Conservation (phyloP, 2,113 vertebrate genomes). For the Corvus moneduloides region DNA sequence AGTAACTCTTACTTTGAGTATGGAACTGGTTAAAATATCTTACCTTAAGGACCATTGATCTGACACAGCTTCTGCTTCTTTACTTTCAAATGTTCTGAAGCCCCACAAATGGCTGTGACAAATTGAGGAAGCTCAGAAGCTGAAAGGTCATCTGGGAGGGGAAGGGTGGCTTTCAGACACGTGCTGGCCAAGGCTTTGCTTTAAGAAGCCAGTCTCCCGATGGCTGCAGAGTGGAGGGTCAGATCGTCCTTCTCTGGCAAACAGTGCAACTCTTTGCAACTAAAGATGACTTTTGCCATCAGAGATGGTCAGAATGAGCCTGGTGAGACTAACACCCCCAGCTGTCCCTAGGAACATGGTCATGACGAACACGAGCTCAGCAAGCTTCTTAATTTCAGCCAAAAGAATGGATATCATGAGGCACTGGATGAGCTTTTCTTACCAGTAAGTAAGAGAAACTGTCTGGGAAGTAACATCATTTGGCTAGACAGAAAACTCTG, state of each 20-base stretch:
- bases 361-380: not conserved
- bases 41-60: not conserved
- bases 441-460: not conserved
- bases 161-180: not conserved
- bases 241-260: not conserved
- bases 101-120: not conserved
- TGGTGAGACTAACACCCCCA: not conserved
- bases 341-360: not conserved
- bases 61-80: constrained; percentile 18
- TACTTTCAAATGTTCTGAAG: constrained; percentile 21
- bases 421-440: constrained; percentile 5
- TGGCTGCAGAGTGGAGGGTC: not conserved
- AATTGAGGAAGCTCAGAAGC: constrained; percentile 10
- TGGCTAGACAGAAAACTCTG: not conserved
- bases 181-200: not conserved
- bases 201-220: not conserved
- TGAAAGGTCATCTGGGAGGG: not conserved
- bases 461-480: constrained; percentile 18
- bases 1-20: not conserved
- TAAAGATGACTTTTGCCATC: not conserved
- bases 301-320: not conserved
- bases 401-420: not conserved
- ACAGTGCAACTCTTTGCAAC: fast-evolving
- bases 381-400: not conserved
- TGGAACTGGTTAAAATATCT: not conserved